A percentile compares a stretch with the other conserved stretches of the same genome.
These are phyloP conservation scores for Teleogryllus oceanicus DNA, from an alignment of 2,888 invertebrate genomes.

Conservation along the genomic window DNA sequence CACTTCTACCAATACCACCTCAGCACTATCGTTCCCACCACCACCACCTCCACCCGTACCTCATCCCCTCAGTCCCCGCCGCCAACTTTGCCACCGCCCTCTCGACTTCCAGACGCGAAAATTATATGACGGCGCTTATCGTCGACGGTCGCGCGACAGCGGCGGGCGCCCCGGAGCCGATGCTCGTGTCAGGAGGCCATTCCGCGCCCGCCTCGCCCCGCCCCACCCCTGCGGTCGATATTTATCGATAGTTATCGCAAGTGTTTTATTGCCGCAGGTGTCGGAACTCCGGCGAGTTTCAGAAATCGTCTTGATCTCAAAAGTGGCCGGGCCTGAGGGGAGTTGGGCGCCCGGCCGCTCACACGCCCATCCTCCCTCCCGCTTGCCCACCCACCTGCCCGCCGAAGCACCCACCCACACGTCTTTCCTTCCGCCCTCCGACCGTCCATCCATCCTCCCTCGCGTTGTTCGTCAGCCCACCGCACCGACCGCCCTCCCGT, in stretches of 20 bases:
- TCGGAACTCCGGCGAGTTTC: neutral
- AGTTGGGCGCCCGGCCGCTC: too few relatives aligned
- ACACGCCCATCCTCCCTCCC: too few relatives aligned
- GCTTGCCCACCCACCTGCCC: too few relatives aligned
- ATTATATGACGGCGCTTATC: too few relatives aligned
- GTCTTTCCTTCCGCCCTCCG: too few relatives aligned
- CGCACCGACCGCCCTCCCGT: too few relatives aligned
- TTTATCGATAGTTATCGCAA: constrained; percentile 18
- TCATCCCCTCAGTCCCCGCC: neutral
- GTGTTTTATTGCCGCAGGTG: neutral
- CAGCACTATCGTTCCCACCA: too few relatives aligned
- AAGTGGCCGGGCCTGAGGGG: neutral
- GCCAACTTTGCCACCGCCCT: neutral
- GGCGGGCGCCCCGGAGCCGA: neutral
- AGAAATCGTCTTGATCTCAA: neutral
- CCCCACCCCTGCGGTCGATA: neutral
- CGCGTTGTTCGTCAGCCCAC: too few relatives aligned
- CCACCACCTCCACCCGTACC: neutral
- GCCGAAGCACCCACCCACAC: too few relatives aligned
- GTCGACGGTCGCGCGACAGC: too few relatives aligned
- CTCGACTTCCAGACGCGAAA: too few relatives aligned
- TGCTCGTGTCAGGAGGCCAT: constrained; percentile 2
- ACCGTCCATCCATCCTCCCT: too few relatives aligned
- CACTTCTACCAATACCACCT: neutral
- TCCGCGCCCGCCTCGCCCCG: neutral